These are phyloP conservation scores for Phasianus colchicus DNA, from an alignment of 2,113 vertebrate genomes.

Conservation along the genomic window DNA sequence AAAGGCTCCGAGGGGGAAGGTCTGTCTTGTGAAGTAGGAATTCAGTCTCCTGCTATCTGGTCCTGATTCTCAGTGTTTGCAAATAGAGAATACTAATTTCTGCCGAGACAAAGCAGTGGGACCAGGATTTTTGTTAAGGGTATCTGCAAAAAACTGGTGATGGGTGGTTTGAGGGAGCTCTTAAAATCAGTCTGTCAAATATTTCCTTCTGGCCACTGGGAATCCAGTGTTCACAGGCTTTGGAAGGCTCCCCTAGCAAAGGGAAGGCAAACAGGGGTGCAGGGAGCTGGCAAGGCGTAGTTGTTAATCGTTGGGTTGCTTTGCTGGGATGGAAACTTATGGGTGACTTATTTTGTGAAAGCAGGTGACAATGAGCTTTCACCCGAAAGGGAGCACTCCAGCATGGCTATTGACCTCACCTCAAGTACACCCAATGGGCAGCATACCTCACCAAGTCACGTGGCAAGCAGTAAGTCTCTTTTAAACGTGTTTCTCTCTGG, in stretches of 20 bases:
- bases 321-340: slow-evolving; percentile 43
- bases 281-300: accelerated
- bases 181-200: background rate
- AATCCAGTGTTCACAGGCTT: background rate
- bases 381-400: slow-evolving; percentile 91
- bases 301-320: background rate
- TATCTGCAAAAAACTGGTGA: background rate
- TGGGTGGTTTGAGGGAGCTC: background rate
- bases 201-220: background rate
- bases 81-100: background rate
- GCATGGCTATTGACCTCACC: slow-evolving; percentile 92
- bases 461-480: slow-evolving; percentile 90
- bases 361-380: slow-evolving; percentile 97
- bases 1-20: background rate
- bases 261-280: background rate
- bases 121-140: background rate
- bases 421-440: slow-evolving; percentile 92
- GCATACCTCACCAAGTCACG: slow-evolving; percentile 87
- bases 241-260: background rate
- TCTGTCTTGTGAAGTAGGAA: background rate
- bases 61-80: background rate
- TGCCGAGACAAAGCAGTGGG: background rate
- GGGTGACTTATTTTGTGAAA: slow-evolving; percentile 67
- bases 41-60: background rate
- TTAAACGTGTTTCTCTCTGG: slow-evolving; percentile 54